phyloP scores from a whole-genome alignment of 2,888 invertebrate species.

The Furcula furcula region DNA sequence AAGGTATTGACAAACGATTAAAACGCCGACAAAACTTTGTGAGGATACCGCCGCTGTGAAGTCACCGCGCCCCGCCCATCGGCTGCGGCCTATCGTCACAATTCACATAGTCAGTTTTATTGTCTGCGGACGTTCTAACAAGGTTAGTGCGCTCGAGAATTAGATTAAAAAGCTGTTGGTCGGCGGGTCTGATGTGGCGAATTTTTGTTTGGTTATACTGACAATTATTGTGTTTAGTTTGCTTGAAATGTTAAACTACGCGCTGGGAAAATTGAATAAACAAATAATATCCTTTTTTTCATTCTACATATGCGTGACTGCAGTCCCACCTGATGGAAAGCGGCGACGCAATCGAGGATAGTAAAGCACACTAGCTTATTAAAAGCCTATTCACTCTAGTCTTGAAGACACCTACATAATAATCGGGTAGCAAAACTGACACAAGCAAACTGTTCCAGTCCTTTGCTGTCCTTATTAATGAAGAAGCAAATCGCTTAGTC shows the following conservation, averaged over 20 bases:
- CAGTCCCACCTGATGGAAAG: too few species aligned
- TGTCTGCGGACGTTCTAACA: slow-evolving; percentile 21
- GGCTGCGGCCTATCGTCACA: slow-evolving; percentile 3
- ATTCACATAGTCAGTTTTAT: slow-evolving; percentile 13
- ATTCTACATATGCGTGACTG: too few species aligned
- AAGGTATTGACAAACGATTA: slow-evolving; percentile 30
- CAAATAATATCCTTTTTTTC: too few species aligned
- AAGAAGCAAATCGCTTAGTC: too few species aligned
- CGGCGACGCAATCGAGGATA: too few species aligned
- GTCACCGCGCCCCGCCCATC: slow-evolving; percentile 50
- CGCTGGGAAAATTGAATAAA: slow-evolving; percentile 8
- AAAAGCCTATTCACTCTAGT: too few species aligned
- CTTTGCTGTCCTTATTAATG: too few species aligned
- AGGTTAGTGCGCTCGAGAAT: slow-evolving; percentile 42
- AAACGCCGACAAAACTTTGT: slow-evolving; percentile 37
- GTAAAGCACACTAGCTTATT: too few species aligned
- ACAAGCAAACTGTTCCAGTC: too few species aligned
- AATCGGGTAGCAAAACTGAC: too few species aligned
- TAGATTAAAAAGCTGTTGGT: slow-evolving; percentile 43
- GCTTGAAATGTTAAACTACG: slow-evolving; percentile 9
- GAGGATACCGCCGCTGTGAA: slow-evolving; percentile 35
- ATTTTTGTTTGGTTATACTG: slow-evolving; percentile 68
- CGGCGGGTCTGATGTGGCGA: slow-evolving; percentile 72
- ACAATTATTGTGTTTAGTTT: slow-evolving; percentile 19
- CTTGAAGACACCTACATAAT: too few species aligned